Evolutionary conservation across 2,113 vertebrate species (phyloP), one percentile per base, ranked within the genome.

Genomic region (Sphyrna mokarran): DNA sequence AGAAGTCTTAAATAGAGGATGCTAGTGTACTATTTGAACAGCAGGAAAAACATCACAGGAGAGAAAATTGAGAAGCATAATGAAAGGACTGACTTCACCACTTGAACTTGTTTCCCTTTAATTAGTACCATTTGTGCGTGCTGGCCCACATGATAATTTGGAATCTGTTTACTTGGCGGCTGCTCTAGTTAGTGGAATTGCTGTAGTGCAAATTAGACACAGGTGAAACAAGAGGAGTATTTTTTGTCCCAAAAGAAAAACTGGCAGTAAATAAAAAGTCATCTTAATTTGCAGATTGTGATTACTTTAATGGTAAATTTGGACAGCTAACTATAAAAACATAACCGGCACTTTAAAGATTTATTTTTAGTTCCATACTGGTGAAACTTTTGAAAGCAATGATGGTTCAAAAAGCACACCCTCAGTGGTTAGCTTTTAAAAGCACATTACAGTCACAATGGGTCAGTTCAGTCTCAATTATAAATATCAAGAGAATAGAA

Each of bases 51-150:
- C 86, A 70, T 94, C 93, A 94, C 68, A 94, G 66, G 22, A 72
- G 93, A 70, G 93, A 94, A 94, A 72, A 94, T 69, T 94, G 93
- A 43, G 68, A 69, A 94, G n/a, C 93, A 43, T 94, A 94, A 94
- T 94, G 93, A 94, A 94, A 94, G 93, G 93, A 70, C 93, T 94
- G 68, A 94, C 93, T 70, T 70, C 68, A 68, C 93, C 40, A 94
- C 93, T 94, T 94, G 93, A 70, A 70, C 66, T 70, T 94, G 63
- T 94, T 94, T 70, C 93, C 68, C 93, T 94, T 70, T 94, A 94
- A 94, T 94, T 94, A 94, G 63, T 48, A 70, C 66, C 93, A 94
- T 94, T 94, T 94, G 93, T 94, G 93, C 66, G 70, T 70, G 69
- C 66, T 94, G 66, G 68, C 66, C 93, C 66, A 94, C 93, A 70